These are phyloP conservation scores for Chelmon rostratus DNA, from an alignment of 2,797 vertebrate species.

Conservation along the genomic window DNA sequence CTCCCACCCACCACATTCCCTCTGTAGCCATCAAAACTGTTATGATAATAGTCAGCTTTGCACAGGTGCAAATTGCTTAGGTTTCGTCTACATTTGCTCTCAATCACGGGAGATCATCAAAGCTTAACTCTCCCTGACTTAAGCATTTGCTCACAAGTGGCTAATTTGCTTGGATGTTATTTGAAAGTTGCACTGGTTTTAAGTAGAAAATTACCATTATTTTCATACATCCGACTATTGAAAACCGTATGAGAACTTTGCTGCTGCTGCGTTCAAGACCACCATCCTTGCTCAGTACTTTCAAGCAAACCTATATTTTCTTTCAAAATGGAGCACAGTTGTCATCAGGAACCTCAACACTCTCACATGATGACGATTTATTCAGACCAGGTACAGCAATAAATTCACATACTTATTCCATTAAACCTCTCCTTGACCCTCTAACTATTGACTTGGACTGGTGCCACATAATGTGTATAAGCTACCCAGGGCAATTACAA, in stretches of 20 bases:
- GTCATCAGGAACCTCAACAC: conserved; percentile 46
- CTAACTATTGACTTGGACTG: conserved; percentile 74
- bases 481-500: conserved; percentile 90
- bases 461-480: conserved; percentile 89
- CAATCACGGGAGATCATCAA: conserved; percentile 63
- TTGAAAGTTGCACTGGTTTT: conserved; percentile 30
- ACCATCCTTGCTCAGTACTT: conserved; percentile 15
- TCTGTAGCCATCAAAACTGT: conserved; percentile 80
- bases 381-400: conserved; percentile 66
- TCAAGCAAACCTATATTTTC: conserved; percentile 33
- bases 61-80: conserved; percentile 85
- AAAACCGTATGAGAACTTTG: neutral
- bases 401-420: conserved; percentile 66
- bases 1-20: conserved; percentile 77
- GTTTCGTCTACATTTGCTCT: conserved; percentile 76
- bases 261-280: neutral
- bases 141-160: conserved; percentile 57
- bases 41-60: conserved; percentile 80
- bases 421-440: conserved; percentile 81
- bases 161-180: conserved; percentile 45
- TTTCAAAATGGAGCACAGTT: conserved; percentile 35
- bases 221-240: neutral
- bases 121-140: conserved; percentile 51
- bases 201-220: conserved; percentile 14
- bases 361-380: conserved; percentile 51